Conservation (phyloP, 2,888 invertebrate genomes). For the Hirtodrosophila confusa region DNA sequence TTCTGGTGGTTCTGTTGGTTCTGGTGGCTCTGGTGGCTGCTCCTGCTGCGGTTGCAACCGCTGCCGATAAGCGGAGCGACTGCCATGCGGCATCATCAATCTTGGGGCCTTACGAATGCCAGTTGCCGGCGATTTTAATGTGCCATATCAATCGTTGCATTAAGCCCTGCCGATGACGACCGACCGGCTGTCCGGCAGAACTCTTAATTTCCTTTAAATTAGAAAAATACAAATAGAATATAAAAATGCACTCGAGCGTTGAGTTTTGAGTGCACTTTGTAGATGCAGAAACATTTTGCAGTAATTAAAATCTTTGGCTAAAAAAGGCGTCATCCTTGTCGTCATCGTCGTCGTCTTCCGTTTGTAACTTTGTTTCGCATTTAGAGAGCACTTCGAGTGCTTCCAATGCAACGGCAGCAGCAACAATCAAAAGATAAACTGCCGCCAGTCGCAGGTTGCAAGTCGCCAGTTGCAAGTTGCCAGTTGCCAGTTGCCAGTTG, state of each 20-base stretch:
- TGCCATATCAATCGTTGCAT: conserved; percentile 73
- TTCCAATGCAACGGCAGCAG: conserved; percentile 44
- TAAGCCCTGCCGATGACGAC: conserved; percentile 53
- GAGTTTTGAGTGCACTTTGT: conserved; percentile 55
- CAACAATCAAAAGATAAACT: conserved; percentile 77
- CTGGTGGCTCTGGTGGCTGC: conserved; percentile 12
- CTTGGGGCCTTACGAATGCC: conserved; percentile 63
- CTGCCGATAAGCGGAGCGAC: conserved; percentile 48
- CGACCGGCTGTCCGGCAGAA: conserved; percentile 27
- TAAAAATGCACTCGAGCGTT: conserved; percentile 20
- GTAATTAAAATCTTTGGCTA: conserved; percentile 76
- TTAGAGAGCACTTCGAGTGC: conserved; percentile 58
- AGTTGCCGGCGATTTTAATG: conserved; percentile 72
- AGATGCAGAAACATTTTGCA: conserved; percentile 63
- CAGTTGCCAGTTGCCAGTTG: conserved; percentile 25
- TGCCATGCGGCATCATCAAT: conserved; percentile 68
- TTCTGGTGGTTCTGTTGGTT: conserved; percentile 10
- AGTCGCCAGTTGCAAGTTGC: conserved; percentile 25
- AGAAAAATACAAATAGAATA: not conserved
- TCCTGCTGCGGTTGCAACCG: conserved; percentile 15
- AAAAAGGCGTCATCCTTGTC: conserved; percentile 61
- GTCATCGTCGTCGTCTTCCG: conserved; percentile 34
- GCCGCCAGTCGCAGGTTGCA: conserved; percentile 63
- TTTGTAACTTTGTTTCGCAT: conserved; percentile 69
- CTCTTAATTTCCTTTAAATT: conserved; percentile 76